Evolutionary conservation across 2,888 invertebrate genomes (phyloP).

Genomic region (Sipunculus nudus): DNA sequence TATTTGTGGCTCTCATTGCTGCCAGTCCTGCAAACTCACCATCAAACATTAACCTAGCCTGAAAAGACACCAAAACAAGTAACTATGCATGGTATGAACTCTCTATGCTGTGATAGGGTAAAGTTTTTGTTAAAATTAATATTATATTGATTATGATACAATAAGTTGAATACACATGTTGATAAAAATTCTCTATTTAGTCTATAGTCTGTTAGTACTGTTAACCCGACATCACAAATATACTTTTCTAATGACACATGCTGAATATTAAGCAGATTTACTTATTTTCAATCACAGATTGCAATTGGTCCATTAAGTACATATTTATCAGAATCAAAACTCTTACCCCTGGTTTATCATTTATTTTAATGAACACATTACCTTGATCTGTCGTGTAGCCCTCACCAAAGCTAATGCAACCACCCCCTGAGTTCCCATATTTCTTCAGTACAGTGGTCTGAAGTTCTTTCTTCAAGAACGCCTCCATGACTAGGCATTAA

Average conservation of each 20-base stretch:
- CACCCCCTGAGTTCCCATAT: conserved; percentile 67
- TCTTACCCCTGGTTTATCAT: conserved; percentile 66
- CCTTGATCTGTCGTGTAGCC: conserved; percentile 69
- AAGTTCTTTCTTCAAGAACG: conserved; percentile 62
- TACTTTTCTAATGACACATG: too few relatives aligned
- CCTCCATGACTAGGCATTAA: too few relatives aligned
- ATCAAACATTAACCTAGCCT: conserved; percentile 71
- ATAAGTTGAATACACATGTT: neutral
- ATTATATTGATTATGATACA: neutral
- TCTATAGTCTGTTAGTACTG: too few relatives aligned
- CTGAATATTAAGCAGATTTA: too few relatives aligned
- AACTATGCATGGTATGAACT: too few relatives aligned
- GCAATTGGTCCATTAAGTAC: too few relatives aligned
- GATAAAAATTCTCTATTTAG: neutral
- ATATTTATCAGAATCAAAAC: too few relatives aligned
- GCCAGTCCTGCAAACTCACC: conserved; percentile 70
- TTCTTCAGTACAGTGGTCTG: conserved; percentile 56
- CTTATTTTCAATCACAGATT: too few relatives aligned
- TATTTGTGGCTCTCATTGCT: conserved; percentile 67
- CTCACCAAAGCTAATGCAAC: conserved; percentile 70
- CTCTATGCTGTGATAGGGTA: too few relatives aligned
- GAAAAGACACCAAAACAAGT: neutral
- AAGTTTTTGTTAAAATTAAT: neutral
- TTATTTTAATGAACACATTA: conserved; percentile 61
- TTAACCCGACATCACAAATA: too few relatives aligned